Evolutionary conservation across 2,888 invertebrate genomes (phyloP).

Genomic region (Odontocolon sp.): DNA sequence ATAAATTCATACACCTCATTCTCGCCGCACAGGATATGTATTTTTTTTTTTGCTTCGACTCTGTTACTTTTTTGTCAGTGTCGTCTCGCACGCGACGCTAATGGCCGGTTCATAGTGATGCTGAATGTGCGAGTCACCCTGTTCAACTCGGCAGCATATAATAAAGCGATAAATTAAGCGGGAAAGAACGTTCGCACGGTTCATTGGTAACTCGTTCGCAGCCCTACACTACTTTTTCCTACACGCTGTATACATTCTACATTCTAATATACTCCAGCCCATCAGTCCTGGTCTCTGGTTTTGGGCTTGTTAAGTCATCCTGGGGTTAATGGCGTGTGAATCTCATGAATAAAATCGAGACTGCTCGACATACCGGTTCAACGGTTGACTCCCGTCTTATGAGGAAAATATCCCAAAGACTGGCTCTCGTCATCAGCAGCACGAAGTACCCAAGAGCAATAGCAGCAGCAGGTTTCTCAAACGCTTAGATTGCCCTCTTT

Average conservation of each 20-base stretch:
- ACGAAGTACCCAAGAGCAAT: neutral
- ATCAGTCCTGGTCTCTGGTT: constrained; percentile 1
- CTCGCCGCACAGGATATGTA: neutral
- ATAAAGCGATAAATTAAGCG: constrained; percentile 72
- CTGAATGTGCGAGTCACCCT: constrained; percentile 43
- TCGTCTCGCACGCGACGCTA: constrained; percentile 52
- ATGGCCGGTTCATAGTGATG: constrained; percentile 50
- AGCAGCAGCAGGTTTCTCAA: constrained; percentile 34
- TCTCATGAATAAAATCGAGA: constrained; percentile 63
- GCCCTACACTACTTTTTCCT: constrained; percentile 29
- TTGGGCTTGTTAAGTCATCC: constrained; percentile 63
- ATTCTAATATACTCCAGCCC: neutral
- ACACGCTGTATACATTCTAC: constrained; percentile 24
- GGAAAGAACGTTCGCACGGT: constrained; percentile 34
- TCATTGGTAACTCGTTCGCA: constrained; percentile 23
- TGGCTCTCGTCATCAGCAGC: neutral
- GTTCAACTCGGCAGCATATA: constrained; percentile 59
- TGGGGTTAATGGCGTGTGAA: constrained; percentile 69
- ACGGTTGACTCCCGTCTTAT: constrained; percentile 46
- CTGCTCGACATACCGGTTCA: constrained; percentile 52
- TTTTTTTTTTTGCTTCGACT: constrained; percentile 12
- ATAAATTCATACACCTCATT: constrained; percentile 38
- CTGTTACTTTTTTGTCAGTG: constrained; percentile 42
- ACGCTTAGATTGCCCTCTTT: constrained; percentile 44
- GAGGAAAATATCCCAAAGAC: constrained; percentile 26